Percentiles rank a stretch among this genome's conserved stretches.
These are phyloP conservation scores for Enhydra lutris DNA, from an alignment of 2,113 vertebrate genomes.

Conservation along the genomic window DNA sequence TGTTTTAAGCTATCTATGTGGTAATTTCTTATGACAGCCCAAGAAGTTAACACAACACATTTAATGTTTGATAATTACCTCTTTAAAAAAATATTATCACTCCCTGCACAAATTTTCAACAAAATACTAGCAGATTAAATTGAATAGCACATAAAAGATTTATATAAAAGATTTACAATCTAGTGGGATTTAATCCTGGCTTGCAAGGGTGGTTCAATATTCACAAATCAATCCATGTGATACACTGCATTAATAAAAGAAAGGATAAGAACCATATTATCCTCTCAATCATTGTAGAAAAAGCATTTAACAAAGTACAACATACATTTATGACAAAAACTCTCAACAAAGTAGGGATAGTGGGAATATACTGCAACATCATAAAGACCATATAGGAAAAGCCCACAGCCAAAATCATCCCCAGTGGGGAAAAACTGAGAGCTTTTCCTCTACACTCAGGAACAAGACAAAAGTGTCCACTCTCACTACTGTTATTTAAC, in stretches of 20 bases:
- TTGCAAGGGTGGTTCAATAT: not conserved
- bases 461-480: not conserved
- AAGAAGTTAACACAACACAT: not conserved
- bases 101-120: not conserved
- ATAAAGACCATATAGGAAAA: not conserved
- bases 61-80: not conserved
- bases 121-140: not conserved
- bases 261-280: not conserved
- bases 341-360: not conserved
- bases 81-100: not conserved
- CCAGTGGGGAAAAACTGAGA: not conserved
- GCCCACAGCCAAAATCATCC: not conserved
- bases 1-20: not conserved
- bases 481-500: not conserved
- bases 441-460: not conserved
- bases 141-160: not conserved
- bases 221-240: not conserved
- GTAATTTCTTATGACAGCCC: not conserved
- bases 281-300: not conserved
- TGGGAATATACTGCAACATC: not conserved
- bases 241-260: not conserved
- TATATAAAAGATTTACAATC: not conserved
- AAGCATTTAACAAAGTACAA: not conserved
- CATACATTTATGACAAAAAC: not conserved
- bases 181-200: not conserved